These are phyloP conservation scores for Dasyprocta punctata DNA, from an alignment of 2,113 vertebrate species.

Conservation along the genomic window DNA sequence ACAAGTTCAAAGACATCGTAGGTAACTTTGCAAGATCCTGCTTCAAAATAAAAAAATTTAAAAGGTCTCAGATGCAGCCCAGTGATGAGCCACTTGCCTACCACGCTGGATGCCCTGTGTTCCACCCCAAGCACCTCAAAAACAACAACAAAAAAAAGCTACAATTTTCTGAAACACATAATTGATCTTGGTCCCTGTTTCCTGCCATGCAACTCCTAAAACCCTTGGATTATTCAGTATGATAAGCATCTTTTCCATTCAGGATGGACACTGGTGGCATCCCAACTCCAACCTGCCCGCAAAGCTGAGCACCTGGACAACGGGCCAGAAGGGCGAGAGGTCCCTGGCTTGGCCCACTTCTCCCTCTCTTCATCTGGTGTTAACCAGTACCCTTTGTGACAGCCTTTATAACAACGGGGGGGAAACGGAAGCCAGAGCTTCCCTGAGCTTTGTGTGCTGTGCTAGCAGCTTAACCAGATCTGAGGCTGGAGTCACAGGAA, in stretches of 20 bases:
- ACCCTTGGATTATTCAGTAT: background rate
- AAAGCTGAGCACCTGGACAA: background rate
- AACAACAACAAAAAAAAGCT: too few species aligned
- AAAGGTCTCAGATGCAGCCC: background rate
- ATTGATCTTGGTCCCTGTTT: background rate
- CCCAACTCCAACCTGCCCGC: background rate
- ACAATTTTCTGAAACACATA: background rate
- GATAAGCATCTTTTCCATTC: background rate
- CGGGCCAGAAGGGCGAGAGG: background rate
- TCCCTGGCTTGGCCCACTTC: background rate
- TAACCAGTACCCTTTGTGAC: background rate
- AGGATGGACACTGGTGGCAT: background rate
- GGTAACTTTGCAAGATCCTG: background rate
- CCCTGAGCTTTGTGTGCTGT: background rate
- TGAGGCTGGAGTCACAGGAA: background rate
- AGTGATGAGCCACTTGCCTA: background rate
- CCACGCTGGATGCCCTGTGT: background rate
- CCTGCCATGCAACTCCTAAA: background rate
- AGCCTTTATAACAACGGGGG: background rate
- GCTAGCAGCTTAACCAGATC: background rate
- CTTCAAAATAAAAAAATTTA: background rate
- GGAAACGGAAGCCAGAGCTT: background rate
- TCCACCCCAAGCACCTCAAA: background rate
- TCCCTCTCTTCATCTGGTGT: background rate
- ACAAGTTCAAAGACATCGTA: background rate